phyloP scores from a whole-genome alignment of 2,888 invertebrate species.

The Cephus rjabovi region DNA sequence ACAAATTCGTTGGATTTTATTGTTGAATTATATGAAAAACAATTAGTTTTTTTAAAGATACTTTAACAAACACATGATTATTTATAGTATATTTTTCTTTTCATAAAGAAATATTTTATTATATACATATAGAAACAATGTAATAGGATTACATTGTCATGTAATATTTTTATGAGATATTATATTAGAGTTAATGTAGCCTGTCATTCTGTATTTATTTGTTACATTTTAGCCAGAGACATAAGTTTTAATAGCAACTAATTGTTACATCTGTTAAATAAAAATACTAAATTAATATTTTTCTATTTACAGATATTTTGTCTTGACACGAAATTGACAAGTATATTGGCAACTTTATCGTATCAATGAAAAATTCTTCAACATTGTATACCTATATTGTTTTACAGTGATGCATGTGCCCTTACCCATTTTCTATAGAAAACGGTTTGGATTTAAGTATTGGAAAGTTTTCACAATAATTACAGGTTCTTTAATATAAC shows the following conservation, averaged over 20 bases:
- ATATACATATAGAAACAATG: not conserved
- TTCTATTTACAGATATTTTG: not conserved
- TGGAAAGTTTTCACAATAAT: constrained; percentile 42
- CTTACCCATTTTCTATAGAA: constrained; percentile 41
- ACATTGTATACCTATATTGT: constrained; percentile 11
- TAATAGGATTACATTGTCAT: not conserved
- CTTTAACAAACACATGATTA: not conserved
- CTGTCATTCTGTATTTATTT: not conserved
- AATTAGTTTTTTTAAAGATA: not conserved
- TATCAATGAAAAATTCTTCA: not conserved
- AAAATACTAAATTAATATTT: not conserved
- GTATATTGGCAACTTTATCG: constrained; percentile 4
- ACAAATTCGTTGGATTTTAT: not conserved
- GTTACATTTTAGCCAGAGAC: not conserved
- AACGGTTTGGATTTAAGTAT: constrained; percentile 56
- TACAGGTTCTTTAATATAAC: constrained; percentile 22
- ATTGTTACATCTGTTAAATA: not conserved
- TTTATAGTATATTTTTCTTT: not conserved
- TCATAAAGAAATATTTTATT: not conserved
- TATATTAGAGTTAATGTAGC: no score
- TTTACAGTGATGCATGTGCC: constrained; percentile 41
- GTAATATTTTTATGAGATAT: no score
- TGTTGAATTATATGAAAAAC: not conserved
- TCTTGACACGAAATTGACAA: constrained; percentile 9
- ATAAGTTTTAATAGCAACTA: no score